These are phyloP conservation scores for Okapia johnstoni DNA, from an alignment of 2,113 vertebrate species.

Conservation along the genomic window DNA sequence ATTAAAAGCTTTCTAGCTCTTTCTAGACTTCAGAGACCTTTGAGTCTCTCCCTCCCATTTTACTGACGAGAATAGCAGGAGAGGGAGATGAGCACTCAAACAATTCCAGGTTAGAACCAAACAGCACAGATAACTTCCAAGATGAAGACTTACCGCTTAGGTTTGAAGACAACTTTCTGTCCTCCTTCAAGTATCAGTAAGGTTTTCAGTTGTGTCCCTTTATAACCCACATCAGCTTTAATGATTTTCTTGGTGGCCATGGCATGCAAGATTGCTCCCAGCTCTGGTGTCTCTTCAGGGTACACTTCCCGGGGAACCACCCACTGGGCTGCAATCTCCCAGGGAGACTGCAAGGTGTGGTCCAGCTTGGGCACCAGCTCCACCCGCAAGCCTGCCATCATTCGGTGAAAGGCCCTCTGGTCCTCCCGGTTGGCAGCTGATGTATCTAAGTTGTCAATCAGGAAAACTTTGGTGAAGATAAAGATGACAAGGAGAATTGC, in stretches of 20 bases:
- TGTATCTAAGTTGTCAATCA: constrained; percentile 95
- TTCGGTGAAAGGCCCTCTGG: constrained; percentile 93
- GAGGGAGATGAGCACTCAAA: not conserved
- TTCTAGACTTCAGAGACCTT: not conserved
- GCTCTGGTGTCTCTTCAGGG: constrained; percentile 95
- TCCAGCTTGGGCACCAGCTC: constrained; percentile 90
- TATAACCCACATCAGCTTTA: constrained; percentile 96
- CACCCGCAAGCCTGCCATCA: constrained; percentile 90
- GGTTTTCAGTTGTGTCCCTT: constrained; percentile 97
- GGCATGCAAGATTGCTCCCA: constrained; percentile 93
- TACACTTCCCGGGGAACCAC: constrained; percentile 98
- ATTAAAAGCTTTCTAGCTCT: not conserved
- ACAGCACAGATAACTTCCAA: rapidly evolving
- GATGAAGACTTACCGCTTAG: constrained; percentile 88
- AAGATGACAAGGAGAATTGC: constrained; percentile 95
- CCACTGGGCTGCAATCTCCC: constrained; percentile 98
- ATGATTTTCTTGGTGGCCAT: constrained; percentile 90
- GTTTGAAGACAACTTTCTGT: constrained; percentile 99
- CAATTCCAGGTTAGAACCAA: not conserved
- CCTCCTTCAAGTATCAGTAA: constrained; percentile 95
- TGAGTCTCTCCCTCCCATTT: not conserved
- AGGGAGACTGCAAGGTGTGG: constrained; percentile 96
- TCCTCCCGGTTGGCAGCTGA: constrained; percentile 94
- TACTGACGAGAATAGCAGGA: not conserved
- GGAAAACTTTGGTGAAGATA: constrained; percentile 97